Percentiles rank a stretch among this genome's conserved stretches.
Conservation (phyloP, 2,797 vertebrate species). For the Enteromius unitaeniatus region DNA sequence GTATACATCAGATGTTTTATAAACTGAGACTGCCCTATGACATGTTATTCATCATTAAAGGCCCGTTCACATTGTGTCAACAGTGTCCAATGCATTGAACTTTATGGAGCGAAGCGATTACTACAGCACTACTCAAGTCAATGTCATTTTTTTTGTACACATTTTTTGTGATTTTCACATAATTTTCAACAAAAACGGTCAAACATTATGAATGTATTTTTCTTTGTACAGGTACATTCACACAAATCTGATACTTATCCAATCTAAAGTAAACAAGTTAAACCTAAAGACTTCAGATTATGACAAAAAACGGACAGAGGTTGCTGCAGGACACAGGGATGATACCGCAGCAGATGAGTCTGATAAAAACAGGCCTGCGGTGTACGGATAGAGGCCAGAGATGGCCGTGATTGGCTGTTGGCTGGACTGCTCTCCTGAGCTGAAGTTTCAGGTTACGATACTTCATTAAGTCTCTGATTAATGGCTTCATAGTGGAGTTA, state of each 20-base stretch:
- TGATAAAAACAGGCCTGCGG: conserved; percentile 40
- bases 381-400: conserved; percentile 30
- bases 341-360: conserved; percentile 22
- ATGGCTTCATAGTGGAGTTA: conserved; percentile 64
- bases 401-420: conserved; percentile 34
- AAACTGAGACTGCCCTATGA: conserved; percentile 46
- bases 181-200: neutral
- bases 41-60: conserved; percentile 51
- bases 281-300: neutral
- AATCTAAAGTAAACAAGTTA: neutral
- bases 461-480: conserved; percentile 65
- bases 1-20: conserved; percentile 50
- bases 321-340: conserved; percentile 31
- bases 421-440: conserved; percentile 49
- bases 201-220: neutral
- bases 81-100: neutral
- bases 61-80: neutral
- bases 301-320: neutral
- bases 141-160: neutral
- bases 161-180: neutral
- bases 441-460: conserved; percentile 61
- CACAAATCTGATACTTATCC: neutral
- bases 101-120: neutral
- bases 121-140: neutral
- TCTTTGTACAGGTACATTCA: neutral